Evolutionary conservation across 2,113 vertebrate species (phyloP).

Genomic region (human): GRCh38 chr11:35152001-35152500

Average conservation of each 20-base stretch:
- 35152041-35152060: constrained; percentile 66
- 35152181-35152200: neutral
- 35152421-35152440: constrained; percentile 73
- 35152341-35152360: constrained; percentile 62
- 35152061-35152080: constrained; percentile 71
- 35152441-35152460: constrained; percentile 76
- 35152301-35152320: constrained; percentile 50
- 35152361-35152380: constrained; percentile 59
- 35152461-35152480: constrained; percentile 63
- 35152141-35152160: constrained; percentile 29
- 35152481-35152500: constrained; percentile 45
- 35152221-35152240: constrained; percentile 43
- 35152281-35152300: constrained; percentile 25
- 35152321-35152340: constrained; percentile 60
- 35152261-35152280: neutral
- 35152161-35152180: constrained; percentile 47
- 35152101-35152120: constrained; percentile 59
- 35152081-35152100: constrained; percentile 73
- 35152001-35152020: constrained; percentile 44
- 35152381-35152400: constrained; percentile 63
- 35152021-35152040: constrained; percentile 61
- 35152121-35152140: constrained; percentile 70
- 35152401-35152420: constrained; percentile 75
- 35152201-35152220: neutral
- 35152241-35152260: neutral